Conservation (phyloP, 2,113 vertebrate species). For the Xiphias gladius region DNA sequence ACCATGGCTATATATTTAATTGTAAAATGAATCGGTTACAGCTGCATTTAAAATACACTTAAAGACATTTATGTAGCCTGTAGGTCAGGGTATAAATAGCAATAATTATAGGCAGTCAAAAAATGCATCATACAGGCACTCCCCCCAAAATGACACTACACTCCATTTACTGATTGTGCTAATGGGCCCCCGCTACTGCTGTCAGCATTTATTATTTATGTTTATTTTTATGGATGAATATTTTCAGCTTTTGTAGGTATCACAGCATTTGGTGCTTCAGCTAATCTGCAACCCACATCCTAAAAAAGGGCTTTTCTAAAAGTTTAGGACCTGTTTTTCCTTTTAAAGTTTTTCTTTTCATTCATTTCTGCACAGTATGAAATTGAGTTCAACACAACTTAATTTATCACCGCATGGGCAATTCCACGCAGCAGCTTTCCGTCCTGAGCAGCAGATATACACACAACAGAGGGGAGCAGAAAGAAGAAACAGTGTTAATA, state of each 20-base stretch:
- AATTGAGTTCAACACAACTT: background rate
- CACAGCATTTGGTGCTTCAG: background rate
- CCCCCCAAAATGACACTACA: background rate
- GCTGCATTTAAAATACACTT: background rate
- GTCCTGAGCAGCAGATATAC: background rate
- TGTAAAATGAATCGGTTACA: background rate
- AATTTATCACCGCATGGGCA: too few species aligned
- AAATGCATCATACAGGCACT: background rate
- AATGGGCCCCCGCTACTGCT: background rate
- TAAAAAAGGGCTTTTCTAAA: background rate
- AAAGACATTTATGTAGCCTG: background rate
- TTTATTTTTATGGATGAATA: background rate
- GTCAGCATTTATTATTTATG: slow-evolving; percentile 11
- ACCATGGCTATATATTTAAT: background rate
- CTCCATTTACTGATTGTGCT: slow-evolving; percentile 1
- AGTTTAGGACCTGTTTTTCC: background rate
- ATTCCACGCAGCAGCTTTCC: background rate
- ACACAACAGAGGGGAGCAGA: background rate
- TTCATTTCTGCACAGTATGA: background rate
- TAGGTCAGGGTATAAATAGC: background rate
- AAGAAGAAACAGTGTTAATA: background rate
- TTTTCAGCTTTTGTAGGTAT: background rate
- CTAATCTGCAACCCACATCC: background rate
- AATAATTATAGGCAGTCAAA: background rate
- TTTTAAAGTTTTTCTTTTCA: background rate